Evolutionary conservation across 2,888 invertebrate genomes (phyloP), one percentile per base, ranked within the genome.

Genomic region (Abscondita cerata): DNA sequence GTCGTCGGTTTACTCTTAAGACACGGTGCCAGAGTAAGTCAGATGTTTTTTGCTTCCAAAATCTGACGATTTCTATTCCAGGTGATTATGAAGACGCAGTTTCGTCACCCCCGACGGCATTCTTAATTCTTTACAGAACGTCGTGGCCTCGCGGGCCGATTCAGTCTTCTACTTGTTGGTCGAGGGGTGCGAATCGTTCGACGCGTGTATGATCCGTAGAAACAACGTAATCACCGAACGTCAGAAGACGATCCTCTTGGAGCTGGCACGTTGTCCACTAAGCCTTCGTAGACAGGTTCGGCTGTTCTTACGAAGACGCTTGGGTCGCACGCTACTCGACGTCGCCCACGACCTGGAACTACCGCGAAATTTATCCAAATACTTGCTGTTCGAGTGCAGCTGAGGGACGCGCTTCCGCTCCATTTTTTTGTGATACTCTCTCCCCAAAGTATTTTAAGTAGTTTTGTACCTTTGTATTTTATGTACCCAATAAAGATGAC

Each of bases 71-170:
- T 62, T 53, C 18, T 38, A 18, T 68, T 72, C 0, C 77, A 88
- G 87, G 91, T 91, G 0, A 88, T 91, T 13, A 89, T 92, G 84
- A 91, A 92, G 79, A 91, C 91, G 6, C 93, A 93, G 70, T 92
- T 90, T 75, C 86, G 92, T 59, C 92, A 94, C 75, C n/a, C 92
- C 93, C 0, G 90, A 91, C 74, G 93, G 94, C 33, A 88, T 94
- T 56, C 82, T 95, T 3, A 93, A 92, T 76, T 90, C 89, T 20
- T 84, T 93, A 9, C 89, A 90, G 69, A 89, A 91, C 76, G 83
- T 87, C 0, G 82, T 83, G 0, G 69, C 81, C 1, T 69, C 74
- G 38, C 90, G 91, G 75, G 89, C 88, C 31, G 82, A 84, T 51
- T 81, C 83, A 66, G 84, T 90, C 54, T 86, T 90, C 75, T 85